Conservation (phyloP, 2,113 vertebrate species). For the Brachirus orientalis region DNA sequence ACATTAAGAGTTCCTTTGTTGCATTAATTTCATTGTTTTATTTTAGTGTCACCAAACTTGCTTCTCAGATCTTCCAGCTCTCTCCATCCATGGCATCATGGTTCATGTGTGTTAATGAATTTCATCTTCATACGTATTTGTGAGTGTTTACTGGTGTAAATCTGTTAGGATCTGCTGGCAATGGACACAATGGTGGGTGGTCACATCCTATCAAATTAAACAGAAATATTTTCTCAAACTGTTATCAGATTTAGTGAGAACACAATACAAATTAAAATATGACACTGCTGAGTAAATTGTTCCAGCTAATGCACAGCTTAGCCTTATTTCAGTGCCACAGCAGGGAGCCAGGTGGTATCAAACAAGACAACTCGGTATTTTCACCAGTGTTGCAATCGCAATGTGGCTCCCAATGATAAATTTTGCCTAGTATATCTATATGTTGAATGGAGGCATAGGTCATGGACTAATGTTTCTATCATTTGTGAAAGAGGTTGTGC, state of each 20-base stretch:
- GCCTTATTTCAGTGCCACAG: conserved; percentile 11
- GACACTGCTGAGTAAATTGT: neutral
- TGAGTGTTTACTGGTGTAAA: conserved; percentile 36
- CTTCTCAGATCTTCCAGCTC: conserved; percentile 40
- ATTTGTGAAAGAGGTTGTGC: conserved; percentile 11
- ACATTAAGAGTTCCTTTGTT: conserved; percentile 13
- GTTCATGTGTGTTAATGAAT: conserved; percentile 33
- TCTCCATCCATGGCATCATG: conserved; percentile 39
- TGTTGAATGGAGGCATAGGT: neutral
- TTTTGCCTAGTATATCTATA: neutral
- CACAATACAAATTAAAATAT: neutral
- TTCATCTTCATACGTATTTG: conserved; percentile 43
- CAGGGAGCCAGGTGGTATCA: conserved; percentile 13
- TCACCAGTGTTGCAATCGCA: conserved; percentile 28
- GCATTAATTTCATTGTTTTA: conserved; percentile 16
- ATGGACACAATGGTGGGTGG: neutral
- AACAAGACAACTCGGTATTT: no score
- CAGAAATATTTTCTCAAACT: conserved; percentile 1
- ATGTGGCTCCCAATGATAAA: conserved; percentile 3
- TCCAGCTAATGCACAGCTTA: neutral
- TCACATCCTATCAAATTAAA: neutral
- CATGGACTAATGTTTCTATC: conserved; percentile 20
- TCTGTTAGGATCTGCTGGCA: conserved; percentile 27
- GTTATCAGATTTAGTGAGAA: neutral
- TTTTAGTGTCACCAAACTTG: conserved; percentile 17